Base-by-base conservation (phyloP, 35 echinoderm and acorn worm species). In the Apostichopus japonicus region DNA sequence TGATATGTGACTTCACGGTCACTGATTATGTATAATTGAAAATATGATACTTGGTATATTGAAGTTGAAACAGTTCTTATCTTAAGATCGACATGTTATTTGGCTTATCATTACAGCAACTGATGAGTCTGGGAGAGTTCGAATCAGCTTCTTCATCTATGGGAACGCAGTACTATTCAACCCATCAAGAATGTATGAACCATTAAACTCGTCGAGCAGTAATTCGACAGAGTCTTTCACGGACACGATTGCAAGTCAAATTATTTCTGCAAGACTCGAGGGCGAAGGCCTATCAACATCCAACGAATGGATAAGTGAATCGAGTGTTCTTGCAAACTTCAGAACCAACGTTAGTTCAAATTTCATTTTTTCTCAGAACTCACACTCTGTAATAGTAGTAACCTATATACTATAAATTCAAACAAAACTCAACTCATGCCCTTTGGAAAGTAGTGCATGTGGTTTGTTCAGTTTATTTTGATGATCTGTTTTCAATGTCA, bases 121-220 rank as follows among this genome's bases (percentile, higher is more conserved):
- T 54, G 21, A 6, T 61, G 57, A 87, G 4, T 65, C 23, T 27
- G 21, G 17, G 24, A 23, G 13, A 11, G 57, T 87, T 22, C 86
- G 53, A 17, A 58, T 87, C 27, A 62, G 86, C 15, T 87, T 87
- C 7, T 65, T 87, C 57, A 87, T 87, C 7, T 87, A 65, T 87
- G 63, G 63, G 6, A 71, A 87, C 58, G 86, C 56, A 65, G 23
- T 17, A 17, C 57, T 87, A 5, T 87, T 87, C 15, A 63, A 33
- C 10, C 86, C 86, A 8, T 86, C 83, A n/a, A 58, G 57, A 63
- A 14, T 58, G 4, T 61, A 61, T 61, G 57, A 61, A 61, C 53
- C 25, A 24, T 8, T 25, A 19, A 21, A 19, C 79, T 17, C 23
- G 6, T 24, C 51, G 33, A 56, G 21, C 8, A 83, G 17, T 83